These are phyloP conservation scores for Pontoporia blainvillei DNA, from an alignment of 2,113 vertebrate genomes.

Conservation along the genomic window DNA sequence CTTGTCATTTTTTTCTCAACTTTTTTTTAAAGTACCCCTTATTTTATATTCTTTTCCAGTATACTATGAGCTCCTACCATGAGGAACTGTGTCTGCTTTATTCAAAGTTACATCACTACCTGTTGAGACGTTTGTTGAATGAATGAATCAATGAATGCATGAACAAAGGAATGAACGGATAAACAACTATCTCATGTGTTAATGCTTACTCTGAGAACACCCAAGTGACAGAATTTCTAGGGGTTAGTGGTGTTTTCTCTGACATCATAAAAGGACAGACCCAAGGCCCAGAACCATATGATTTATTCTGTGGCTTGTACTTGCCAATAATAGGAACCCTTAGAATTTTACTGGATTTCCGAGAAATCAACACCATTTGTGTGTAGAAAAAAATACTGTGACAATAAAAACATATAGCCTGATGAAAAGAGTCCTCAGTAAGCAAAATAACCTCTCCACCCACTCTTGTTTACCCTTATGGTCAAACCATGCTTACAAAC, in stretches of 20 bases:
- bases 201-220: not conserved
- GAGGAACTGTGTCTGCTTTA: not conserved
- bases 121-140: not conserved
- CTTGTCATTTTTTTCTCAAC: not conserved
- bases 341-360: conserved; percentile 34
- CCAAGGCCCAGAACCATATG: not conserved
- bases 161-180: not conserved
- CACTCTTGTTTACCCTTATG: not conserved
- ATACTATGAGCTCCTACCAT: not conserved
- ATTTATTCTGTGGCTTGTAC: conserved; percentile 15
- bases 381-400: not conserved
- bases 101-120: not conserved
- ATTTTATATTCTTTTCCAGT: not conserved
- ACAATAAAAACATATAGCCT: not conserved
- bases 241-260: not conserved
- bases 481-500: not conserved
- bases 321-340: not conserved
- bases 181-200: not conserved
- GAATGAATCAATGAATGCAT: not conserved
- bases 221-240: not conserved
- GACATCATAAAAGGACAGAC: not conserved
- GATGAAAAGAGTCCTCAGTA: not conserved
- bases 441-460: not conserved
- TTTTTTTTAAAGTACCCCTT: not conserved
- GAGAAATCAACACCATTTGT: conserved; percentile 1